Conservation (phyloP, 2,113 vertebrate genomes). For the Piprites chloris region DNA sequence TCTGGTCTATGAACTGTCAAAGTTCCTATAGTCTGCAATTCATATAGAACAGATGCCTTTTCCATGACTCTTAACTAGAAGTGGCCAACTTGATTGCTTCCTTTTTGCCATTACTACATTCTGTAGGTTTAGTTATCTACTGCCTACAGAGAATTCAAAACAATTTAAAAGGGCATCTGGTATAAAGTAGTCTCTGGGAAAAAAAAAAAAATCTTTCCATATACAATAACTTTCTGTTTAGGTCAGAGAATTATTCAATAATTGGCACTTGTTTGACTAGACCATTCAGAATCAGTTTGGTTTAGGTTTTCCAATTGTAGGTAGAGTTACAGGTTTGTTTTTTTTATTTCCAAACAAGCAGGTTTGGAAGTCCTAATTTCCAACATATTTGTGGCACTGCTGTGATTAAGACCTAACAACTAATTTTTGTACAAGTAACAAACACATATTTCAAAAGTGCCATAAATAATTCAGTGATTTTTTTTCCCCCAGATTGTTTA, state of each 20-base stretch:
- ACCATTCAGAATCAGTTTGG: constrained; percentile 75
- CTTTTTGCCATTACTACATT: constrained; percentile 81
- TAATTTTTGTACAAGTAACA: constrained; percentile 78
- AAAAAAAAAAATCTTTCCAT: constrained; percentile 68
- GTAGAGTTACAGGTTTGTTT: constrained; percentile 70
- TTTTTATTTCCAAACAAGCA: constrained; percentile 59
- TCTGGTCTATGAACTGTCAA: constrained; percentile 90
- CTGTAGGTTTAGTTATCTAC: constrained; percentile 83
- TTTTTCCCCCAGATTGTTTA: constrained; percentile 76
- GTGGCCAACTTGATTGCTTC: constrained; percentile 89
- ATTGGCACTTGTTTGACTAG: constrained; percentile 89
- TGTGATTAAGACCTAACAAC: constrained; percentile 76
- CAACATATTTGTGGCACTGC: constrained; percentile 71
- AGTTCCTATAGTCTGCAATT: constrained; percentile 80
- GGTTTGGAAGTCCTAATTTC: constrained; percentile 74
- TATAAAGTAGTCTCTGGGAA: constrained; percentile 73
- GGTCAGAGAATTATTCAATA: constrained; percentile 87
- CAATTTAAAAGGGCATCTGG: constrained; percentile 93
- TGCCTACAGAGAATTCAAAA: constrained; percentile 87
- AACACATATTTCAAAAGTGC: constrained; percentile 78
- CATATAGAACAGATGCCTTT: constrained; percentile 92
- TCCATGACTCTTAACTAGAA: constrained; percentile 74
- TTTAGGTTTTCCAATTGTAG: constrained; percentile 74
- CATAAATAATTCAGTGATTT: constrained; percentile 80
- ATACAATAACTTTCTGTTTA: constrained; percentile 85